phyloP scores from a whole-genome alignment of 1,140 invertebrate genomes.

The Archegozetes longisetosus region DNA sequence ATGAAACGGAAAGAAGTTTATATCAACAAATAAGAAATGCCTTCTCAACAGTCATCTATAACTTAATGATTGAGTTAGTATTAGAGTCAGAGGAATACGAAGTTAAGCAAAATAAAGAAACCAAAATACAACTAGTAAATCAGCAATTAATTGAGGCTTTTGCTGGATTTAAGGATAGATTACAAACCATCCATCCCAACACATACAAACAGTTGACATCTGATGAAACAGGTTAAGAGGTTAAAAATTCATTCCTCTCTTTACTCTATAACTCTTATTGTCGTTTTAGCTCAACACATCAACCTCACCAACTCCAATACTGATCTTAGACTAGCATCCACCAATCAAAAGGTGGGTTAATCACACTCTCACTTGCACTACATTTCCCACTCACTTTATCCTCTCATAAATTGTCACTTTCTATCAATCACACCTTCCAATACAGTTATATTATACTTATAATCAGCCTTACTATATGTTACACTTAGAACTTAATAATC shows the following conservation, averaged over 20 bases:
- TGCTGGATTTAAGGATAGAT: background rate
- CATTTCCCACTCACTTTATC: too few species aligned
- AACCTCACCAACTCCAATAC: too few species aligned
- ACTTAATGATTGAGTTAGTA: background rate
- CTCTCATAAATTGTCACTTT: too few species aligned
- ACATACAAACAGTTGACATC: background rate
- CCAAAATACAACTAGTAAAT: background rate
- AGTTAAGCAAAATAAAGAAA: background rate
- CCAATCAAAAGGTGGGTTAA: too few species aligned
- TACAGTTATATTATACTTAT: too few species aligned
- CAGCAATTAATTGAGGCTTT: background rate
- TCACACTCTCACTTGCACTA: too few species aligned
- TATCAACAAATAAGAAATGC: background rate
- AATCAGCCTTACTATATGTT: too few species aligned
- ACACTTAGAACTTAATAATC: too few species aligned
- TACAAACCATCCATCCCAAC: background rate
- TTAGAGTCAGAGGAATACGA: background rate
- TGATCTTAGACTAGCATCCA: too few species aligned
- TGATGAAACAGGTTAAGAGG: background rate
- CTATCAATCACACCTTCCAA: too few species aligned
- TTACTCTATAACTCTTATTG: background rate
- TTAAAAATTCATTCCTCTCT: background rate
- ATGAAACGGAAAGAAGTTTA: background rate
- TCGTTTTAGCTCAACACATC: background rate
- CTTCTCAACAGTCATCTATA: background rate